Percentiles rank a stretch among this genome's conserved stretches.
phyloP scores from a whole-genome alignment of 2,797 vertebrate species.

The Acomys russatus region DNA sequence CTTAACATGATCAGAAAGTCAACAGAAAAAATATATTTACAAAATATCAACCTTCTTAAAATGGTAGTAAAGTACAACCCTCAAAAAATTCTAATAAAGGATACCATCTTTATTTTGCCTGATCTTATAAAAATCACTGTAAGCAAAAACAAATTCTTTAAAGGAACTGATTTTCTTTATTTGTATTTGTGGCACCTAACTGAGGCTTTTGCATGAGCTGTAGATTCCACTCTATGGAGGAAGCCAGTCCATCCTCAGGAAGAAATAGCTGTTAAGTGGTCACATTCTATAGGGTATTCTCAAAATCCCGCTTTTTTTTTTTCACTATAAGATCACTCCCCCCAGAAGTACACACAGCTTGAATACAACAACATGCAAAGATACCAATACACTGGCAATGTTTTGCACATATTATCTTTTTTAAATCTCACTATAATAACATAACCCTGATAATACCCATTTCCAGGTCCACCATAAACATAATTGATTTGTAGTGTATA shows the following conservation, averaged over 20 bases:
- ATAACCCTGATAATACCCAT: not conserved
- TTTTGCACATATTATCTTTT: not conserved
- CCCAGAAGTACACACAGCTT: not conserved
- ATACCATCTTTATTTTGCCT: not conserved
- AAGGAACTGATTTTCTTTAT: not conserved
- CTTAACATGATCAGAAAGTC: not conserved
- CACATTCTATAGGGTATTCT: not conserved
- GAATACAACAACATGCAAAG: not conserved
- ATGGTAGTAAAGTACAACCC: not conserved
- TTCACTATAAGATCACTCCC: not conserved
- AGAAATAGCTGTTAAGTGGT: not conserved
- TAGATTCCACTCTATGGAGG: not conserved
- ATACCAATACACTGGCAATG: not conserved
- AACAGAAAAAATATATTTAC: not conserved
- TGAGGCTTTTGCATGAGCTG: not conserved
- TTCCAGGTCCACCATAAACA: constrained; percentile 69
- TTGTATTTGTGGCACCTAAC: not conserved
- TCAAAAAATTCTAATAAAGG: not conserved
- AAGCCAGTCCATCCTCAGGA: not conserved
- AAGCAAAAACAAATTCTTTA: not conserved
- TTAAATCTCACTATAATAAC: constrained; percentile 37
- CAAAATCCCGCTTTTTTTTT: not conserved
- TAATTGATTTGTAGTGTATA: constrained; percentile 73
- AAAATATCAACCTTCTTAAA: constrained; percentile 21
- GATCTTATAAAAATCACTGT: not conserved